phyloP scores from a whole-genome alignment of 2,797 vertebrate species.

The Lacerta viridis region DNA sequence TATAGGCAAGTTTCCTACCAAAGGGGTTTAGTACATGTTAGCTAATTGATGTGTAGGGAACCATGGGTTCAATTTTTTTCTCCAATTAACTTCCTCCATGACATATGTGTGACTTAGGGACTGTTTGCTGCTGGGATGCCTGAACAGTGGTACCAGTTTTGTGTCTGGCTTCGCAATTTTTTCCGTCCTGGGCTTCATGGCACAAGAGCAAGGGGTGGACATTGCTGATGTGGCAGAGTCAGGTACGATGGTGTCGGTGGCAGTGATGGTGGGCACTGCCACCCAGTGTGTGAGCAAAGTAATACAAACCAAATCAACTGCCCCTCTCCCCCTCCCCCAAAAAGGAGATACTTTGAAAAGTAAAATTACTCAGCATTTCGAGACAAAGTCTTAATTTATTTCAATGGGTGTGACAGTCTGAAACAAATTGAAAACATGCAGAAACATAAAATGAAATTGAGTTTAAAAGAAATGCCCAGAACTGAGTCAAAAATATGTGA shows the following conservation, averaged over 20 bases:
- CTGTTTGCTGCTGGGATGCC: conserved; percentile 99
- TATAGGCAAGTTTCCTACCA: conserved; percentile 92
- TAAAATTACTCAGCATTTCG: conserved; percentile 61
- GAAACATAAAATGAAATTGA: conserved; percentile 51
- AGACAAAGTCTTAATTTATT: conserved; percentile 53
- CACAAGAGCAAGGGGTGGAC: conserved; percentile 99
- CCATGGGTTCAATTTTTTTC: conserved; percentile 90
- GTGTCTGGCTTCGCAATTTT: conserved; percentile 99
- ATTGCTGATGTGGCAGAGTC: conserved; percentile 99
- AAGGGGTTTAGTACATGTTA: conserved; percentile 79
- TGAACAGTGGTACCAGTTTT: conserved; percentile 99
- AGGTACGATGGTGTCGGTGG: conserved; percentile 94
- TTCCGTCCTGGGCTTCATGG: conserved; percentile 99
- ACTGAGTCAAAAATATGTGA: conserved; percentile 35
- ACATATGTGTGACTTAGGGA: conserved; percentile 99
- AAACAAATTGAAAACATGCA: conserved; percentile 44
- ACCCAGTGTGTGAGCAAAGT: conserved; percentile 86
- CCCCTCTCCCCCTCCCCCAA: conserved; percentile 47
- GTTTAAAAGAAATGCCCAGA: conserved; percentile 34
- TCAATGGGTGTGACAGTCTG: conserved; percentile 45
- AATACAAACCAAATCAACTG: conserved; percentile 80
- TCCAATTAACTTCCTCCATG: conserved; percentile 97
- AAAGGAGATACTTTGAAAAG: conserved; percentile 63
- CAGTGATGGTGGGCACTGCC: conserved; percentile 95
- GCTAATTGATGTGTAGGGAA: conserved; percentile 85